Conservation (phyloP, 2,113 vertebrate species). For the Puntigrus tetrazona region DNA sequence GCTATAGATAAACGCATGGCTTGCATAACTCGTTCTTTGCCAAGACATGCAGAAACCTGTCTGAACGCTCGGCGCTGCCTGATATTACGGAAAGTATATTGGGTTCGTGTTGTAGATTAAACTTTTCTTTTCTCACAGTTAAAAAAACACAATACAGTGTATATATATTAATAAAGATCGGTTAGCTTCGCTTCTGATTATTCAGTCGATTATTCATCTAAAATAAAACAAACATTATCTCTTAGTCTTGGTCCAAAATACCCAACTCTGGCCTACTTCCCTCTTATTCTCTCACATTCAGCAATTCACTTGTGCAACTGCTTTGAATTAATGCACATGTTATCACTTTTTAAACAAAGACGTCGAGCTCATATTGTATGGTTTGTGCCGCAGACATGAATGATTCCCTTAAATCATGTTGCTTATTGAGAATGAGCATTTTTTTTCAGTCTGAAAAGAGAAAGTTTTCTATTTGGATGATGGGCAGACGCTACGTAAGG, state of each 20-base stretch:
- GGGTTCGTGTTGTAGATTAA: not conserved
- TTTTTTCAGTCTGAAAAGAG: not conserved
- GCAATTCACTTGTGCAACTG: not conserved
- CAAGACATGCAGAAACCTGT: slow-evolving; percentile 52
- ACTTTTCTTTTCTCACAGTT: not conserved
- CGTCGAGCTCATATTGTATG: not conserved
- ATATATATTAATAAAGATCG: not conserved
- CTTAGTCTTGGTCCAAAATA: not conserved
- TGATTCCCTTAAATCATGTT: not conserved
- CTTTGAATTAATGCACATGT: slow-evolving; percentile 7
- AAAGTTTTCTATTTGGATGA: not conserved
- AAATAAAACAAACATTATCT: not conserved
- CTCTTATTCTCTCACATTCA: not conserved
- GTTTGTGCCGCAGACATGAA: not conserved
- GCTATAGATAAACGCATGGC: slow-evolving; percentile 35
- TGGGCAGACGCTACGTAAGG: no score
- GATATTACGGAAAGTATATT: not conserved
- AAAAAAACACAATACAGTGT: no score
- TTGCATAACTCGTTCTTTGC: slow-evolving; percentile 59
- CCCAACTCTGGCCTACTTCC: not conserved
- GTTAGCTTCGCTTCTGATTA: not conserved
- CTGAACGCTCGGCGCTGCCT: not conserved
- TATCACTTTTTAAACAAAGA: slow-evolving; percentile 1
- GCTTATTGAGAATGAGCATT: not conserved
- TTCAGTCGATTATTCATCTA: not conserved